Percentiles rank a stretch among this genome's conserved stretches.
Conservation (phyloP, 2,888 invertebrate species). For the Agrilus mali region DNA sequence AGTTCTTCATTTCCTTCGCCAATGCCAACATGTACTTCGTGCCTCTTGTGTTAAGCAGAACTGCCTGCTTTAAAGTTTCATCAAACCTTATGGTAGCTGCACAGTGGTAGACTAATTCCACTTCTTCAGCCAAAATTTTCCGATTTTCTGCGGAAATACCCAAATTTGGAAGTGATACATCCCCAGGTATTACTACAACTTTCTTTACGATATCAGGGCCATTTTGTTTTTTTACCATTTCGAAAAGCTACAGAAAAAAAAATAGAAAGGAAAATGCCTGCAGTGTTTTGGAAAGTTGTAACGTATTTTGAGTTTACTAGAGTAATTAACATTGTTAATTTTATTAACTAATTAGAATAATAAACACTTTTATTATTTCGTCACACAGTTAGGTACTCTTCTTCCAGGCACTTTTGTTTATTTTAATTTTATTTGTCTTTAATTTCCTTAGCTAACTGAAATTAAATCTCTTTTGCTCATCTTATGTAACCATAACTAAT, state of each 20-base stretch:
- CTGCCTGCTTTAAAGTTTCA: conserved; percentile 78
- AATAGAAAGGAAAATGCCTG: too few relatives aligned
- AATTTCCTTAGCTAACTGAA: too few relatives aligned
- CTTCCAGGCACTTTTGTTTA: too few relatives aligned
- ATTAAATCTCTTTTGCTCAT: too few relatives aligned
- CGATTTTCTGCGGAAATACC: conserved; percentile 58
- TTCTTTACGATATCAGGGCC: conserved; percentile 52
- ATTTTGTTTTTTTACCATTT: conserved; percentile 49
- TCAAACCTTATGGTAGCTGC: conserved; percentile 74
- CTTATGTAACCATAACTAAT: too few relatives aligned
- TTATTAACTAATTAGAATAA: too few relatives aligned
- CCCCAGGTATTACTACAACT: conserved; percentile 60
- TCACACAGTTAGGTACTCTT: too few relatives aligned
- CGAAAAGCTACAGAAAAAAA: conserved; percentile 54
- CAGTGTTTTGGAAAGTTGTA: too few relatives aligned
- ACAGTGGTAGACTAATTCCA: conserved; percentile 76
- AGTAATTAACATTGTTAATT: too few relatives aligned
- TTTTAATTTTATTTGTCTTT: too few relatives aligned
- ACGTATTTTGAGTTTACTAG: too few relatives aligned
- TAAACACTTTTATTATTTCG: too few relatives aligned
- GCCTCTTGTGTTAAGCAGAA: conserved; percentile 83
- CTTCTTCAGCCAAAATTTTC: conserved; percentile 48
- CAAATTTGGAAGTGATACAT: conserved; percentile 53
- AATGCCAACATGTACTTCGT: conserved; percentile 78
- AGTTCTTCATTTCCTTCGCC: conserved; percentile 61